Evolutionary conservation across 2,888 invertebrate genomes (phyloP), one percentile per base, ranked within the genome.

Genomic region (Parelbella ahira): DNA sequence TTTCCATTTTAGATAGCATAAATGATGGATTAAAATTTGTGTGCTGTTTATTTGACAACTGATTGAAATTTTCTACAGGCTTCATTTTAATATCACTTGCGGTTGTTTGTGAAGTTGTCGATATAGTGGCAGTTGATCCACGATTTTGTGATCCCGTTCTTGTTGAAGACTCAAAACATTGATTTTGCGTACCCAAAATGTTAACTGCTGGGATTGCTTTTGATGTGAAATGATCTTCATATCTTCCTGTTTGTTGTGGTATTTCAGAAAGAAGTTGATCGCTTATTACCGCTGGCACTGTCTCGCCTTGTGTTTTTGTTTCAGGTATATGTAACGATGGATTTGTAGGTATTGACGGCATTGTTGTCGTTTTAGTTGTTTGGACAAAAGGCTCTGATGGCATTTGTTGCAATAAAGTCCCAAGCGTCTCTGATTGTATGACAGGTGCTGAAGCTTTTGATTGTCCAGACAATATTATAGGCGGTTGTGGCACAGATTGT

Each of bases 191-290:
- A 13, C 15, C 28, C 12, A 4, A 12, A 7, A 7, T 13, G 11
- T 27, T 10, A 1, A 11, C 5, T 3, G n/a, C 6, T 25, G 25
- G 11, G n/a, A 12, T 10, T 5, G n/a, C n/a, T 3, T 25, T 10
- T 2, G 11, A 3, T 4, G 12, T 11, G 5, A 10, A 6, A 11
- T 11, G 6, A 11, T 11, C 25, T 25, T 10, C 6, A 25, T 7
- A 7, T 5, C 8, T 11, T 11, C 5, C 5, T 49, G 75, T 72
- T 8, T 47, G 27, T 53, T 66, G 58, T 36, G 53, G 5, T 34
- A 7, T 19, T 21, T 29, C 13, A 1, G 13, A 1, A 6, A 9
- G 6, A 4, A n/a, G n/a, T 4, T 7, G 4, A 3, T 38, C 18
- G 12, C 24, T 11, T 8, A 10, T 2, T 10, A 3, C 2, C 10